Conservation (phyloP, 2,797 vertebrate species). For the Craterocephalus amniculus region DNA sequence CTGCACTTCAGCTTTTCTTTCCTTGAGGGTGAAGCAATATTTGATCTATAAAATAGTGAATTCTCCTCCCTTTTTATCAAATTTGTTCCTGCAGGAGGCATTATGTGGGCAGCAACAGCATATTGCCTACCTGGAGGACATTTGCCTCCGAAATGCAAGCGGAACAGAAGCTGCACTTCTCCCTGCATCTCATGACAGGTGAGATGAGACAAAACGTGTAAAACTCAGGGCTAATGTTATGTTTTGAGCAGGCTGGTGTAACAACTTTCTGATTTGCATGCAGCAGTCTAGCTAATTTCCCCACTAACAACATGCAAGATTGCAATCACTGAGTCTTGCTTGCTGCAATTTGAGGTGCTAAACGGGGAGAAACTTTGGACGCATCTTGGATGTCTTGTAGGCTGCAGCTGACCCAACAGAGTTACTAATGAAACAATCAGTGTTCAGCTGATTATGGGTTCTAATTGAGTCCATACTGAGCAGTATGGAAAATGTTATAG, state of each 20-base stretch:
- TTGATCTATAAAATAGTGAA: neutral
- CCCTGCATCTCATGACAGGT: conserved; percentile 77
- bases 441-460: conserved; percentile 46
- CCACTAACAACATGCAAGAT: conserved; percentile 34
- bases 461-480: conserved; percentile 45
- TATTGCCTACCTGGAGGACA: conserved; percentile 66
- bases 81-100: conserved; percentile 59
- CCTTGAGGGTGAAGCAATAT: neutral
- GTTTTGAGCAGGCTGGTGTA: neutral
- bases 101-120: conserved; percentile 64
- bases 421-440: conserved; percentile 43
- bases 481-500: neutral
- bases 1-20: neutral
- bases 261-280: conserved; percentile 18
- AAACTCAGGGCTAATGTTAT: neutral
- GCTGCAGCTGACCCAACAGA: conserved; percentile 29
- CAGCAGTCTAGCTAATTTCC: conserved; percentile 43
- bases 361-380: conserved; percentile 32
- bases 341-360: conserved; percentile 34
- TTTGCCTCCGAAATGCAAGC: conserved; percentile 28
- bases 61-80: neutral
- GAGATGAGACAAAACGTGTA: neutral
- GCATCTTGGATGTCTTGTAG: conserved; percentile 27
- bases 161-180: conserved; percentile 66
- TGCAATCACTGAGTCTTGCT: conserved; percentile 38